These are phyloP conservation scores for Drosophila subpulchrella DNA, from an alignment of 1,140 invertebrate species.

Conservation along the genomic window DNA sequence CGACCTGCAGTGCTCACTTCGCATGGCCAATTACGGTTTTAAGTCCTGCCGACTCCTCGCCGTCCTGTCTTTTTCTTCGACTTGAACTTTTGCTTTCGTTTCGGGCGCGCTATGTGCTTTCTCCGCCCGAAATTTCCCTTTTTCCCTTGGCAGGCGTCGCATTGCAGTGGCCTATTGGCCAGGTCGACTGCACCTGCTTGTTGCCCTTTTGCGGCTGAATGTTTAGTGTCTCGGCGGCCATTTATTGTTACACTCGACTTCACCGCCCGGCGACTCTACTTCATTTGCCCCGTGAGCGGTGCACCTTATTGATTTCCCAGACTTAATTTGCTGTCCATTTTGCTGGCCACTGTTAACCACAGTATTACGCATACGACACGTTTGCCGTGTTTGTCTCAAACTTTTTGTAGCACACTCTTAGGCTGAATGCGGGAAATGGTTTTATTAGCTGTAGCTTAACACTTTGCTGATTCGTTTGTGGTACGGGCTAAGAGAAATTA, in stretches of 20 bases:
- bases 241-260: conserved; percentile 49
- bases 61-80: conserved; percentile 43
- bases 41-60: conserved; percentile 29
- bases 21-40: conserved; percentile 76
- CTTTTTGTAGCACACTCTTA: conserved; percentile 46
- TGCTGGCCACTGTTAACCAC: neutral
- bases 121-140: neutral
- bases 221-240: conserved; percentile 55
- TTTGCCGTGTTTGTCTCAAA: neutral
- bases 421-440: neutral
- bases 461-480: neutral
- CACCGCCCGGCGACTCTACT: conserved; percentile 39
- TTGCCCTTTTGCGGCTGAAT: conserved; percentile 64
- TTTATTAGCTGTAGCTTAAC: neutral
- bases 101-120: neutral
- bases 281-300: conserved; percentile 27
- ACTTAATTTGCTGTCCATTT: conserved; percentile 61
- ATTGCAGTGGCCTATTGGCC: conserved; percentile 64
- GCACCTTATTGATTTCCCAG: conserved; percentile 59
- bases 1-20: conserved; percentile 51
- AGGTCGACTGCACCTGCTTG: conserved; percentile 51
- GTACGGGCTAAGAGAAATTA: neutral
- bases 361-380: conserved; percentile 39
- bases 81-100: conserved; percentile 50
- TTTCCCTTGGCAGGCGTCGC: conserved; percentile 42